A percentile compares a stretch with the other conserved stretches of the same genome.
Conservation (phyloP, 2,888 invertebrate genomes). For the Phasia obesa region DNA sequence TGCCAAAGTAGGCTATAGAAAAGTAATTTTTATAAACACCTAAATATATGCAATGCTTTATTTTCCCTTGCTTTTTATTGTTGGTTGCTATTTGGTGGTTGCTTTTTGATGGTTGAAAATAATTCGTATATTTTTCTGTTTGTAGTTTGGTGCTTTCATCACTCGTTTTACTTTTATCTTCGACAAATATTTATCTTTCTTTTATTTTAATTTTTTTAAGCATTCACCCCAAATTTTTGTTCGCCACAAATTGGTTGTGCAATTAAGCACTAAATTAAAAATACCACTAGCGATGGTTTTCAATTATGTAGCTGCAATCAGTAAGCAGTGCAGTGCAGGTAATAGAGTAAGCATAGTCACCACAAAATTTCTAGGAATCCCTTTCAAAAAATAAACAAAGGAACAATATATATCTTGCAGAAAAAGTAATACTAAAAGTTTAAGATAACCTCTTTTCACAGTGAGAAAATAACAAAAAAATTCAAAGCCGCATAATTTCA, state of each 20-base stretch:
- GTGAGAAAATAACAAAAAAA: too few species aligned
- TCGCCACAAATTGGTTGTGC: slow-evolving; percentile 74
- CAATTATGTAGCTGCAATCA: slow-evolving; percentile 6
- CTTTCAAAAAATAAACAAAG: neutral
- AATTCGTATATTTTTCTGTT: slow-evolving; percentile 17
- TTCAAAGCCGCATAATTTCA: too few species aligned
- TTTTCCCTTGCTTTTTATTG: slow-evolving; percentile 18
- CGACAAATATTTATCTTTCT: slow-evolving; percentile 25
- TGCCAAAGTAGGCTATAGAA: slow-evolving; percentile 18
- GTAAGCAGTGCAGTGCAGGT: neutral
- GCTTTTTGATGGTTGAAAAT: slow-evolving; percentile 19
- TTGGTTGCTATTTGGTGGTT: slow-evolving; percentile 30
- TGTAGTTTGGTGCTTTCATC: slow-evolving; percentile 14
- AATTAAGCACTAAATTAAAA: slow-evolving; percentile 76
- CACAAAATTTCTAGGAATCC: neutral
- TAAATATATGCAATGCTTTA: slow-evolving; percentile 27
- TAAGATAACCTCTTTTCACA: neutral
- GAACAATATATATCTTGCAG: too few species aligned
- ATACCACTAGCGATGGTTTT: slow-evolving; percentile 49
- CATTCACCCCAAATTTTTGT: slow-evolving; percentile 11
- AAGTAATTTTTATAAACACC: slow-evolving; percentile 35
- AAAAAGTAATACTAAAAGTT: too few species aligned
- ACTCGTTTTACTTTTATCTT: neutral
- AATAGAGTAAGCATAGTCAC: neutral
- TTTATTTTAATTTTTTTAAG: slow-evolving; percentile 6